phyloP scores from a whole-genome alignment of 35 echinoderm and acorn worm genomes.

The Heliocidaris erythrogramma region DNA sequence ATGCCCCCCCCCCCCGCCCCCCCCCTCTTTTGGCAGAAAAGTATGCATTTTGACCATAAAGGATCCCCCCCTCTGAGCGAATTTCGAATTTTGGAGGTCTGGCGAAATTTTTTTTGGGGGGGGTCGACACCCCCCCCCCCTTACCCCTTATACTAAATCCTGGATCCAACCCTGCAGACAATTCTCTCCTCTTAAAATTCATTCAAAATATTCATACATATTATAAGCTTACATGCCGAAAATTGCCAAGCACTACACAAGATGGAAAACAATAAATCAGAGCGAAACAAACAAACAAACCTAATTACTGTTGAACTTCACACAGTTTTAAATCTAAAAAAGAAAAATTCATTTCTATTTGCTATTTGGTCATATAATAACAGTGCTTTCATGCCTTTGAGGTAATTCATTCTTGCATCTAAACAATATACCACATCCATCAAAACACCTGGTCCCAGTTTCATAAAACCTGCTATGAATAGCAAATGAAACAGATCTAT shows the following conservation, averaged over 20 bases:
- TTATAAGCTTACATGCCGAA: neutral
- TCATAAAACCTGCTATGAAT: too few species aligned
- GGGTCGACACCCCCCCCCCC: too few species aligned
- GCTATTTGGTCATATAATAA: neutral
- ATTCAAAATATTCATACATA: neutral
- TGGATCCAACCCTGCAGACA: too few species aligned
- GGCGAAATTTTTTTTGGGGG: too few species aligned
- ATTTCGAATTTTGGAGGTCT: too few species aligned
- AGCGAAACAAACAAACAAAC: neutral
- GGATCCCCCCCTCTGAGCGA: too few species aligned
- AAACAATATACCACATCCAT: neutral
- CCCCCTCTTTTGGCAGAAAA: too few species aligned
- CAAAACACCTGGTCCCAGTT: neutral
- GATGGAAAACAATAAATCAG: neutral
- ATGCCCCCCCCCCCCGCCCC: too few species aligned
- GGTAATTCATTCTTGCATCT: neutral
- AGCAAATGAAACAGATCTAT: too few species aligned
- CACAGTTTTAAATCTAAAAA: neutral
- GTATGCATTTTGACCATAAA: too few species aligned
- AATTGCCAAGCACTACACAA: neutral
- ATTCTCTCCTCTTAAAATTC: too few species aligned
- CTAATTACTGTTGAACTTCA: neutral
- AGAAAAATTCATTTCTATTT: neutral
- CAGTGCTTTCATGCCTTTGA: neutral
- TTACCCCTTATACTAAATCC: too few species aligned